Evolutionary conservation across 1,140 invertebrate species (phyloP).

Genomic region (Macrosteles quadrilineatus): DNA sequence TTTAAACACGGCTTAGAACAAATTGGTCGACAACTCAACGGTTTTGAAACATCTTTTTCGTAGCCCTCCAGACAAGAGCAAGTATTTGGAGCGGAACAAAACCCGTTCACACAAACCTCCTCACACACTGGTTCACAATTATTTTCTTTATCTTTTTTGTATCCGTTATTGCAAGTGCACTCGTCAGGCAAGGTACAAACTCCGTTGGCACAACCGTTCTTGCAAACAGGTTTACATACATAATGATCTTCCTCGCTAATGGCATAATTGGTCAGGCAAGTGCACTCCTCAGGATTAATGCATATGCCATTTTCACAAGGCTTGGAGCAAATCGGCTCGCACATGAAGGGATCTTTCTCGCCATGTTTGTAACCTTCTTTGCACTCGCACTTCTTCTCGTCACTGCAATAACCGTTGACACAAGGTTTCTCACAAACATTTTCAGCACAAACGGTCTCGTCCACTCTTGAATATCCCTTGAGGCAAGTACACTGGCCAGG

Average conservation of each 20-base stretch:
- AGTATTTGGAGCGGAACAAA: background rate
- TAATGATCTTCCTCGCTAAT: background rate
- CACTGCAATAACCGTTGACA: background rate
- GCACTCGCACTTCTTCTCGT: background rate
- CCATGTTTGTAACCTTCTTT: background rate
- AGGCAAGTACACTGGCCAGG: background rate
- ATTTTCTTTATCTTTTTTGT: background rate
- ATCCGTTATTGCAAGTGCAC: background rate
- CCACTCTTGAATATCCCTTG: background rate
- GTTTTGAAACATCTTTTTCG: background rate
- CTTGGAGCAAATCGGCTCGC: slow-evolving; percentile 1
- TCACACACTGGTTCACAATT: slow-evolving; percentile 10
- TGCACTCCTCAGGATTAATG: background rate
- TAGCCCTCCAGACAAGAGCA: background rate
- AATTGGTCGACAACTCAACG: background rate
- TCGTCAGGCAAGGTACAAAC: background rate
- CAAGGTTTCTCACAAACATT: background rate
- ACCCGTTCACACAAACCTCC: slow-evolving; percentile 12
- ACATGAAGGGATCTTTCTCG: background rate
- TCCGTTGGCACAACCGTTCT: background rate
- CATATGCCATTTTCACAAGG: slow-evolving; percentile 7
- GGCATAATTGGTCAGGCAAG: background rate
- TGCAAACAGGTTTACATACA: slow-evolving; percentile 14
- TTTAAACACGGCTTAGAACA: slow-evolving; percentile 17
- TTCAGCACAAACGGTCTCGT: background rate